A percentile compares a stretch with the other conserved stretches of the same genome.
phyloP scores from a whole-genome alignment of 2,888 invertebrate genomes.

The Phymatocera aterrima region DNA sequence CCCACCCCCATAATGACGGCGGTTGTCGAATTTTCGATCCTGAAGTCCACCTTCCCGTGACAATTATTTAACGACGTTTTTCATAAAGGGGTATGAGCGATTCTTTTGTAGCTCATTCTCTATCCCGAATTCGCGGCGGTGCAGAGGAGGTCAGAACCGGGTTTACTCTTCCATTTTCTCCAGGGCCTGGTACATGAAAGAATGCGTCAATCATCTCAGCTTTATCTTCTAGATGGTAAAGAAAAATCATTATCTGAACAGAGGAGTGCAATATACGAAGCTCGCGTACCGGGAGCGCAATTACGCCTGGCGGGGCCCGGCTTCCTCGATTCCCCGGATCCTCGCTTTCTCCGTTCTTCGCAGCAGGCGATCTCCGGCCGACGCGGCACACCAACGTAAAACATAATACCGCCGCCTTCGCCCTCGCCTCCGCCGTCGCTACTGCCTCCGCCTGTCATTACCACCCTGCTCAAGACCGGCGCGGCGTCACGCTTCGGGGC shows the following conservation, averaged over 20 bases:
- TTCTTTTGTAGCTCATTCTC: no score
- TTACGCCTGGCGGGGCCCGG: constrained; percentile 25
- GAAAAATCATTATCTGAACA: constrained; percentile 42
- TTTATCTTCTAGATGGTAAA: neutral
- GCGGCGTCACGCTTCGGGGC: constrained; percentile 22
- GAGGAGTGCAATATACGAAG: constrained; percentile 35
- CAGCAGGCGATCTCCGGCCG: constrained; percentile 23
- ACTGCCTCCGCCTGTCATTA: constrained; percentile 32
- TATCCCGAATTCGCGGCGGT: no score
- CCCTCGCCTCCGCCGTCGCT: constrained; percentile 8
- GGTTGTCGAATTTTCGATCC: no score
- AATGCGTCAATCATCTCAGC: constrained; percentile 23
- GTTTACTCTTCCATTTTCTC: neutral
- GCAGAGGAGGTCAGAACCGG: neutral
- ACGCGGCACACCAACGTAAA: constrained; percentile 39
- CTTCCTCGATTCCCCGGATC: constrained; percentile 17
- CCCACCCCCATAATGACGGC: no score
- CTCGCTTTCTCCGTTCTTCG: neutral
- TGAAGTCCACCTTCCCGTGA: no score
- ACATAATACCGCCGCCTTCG: constrained; percentile 20
- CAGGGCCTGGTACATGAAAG: neutral
- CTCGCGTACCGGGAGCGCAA: constrained; percentile 24
- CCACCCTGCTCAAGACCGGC: constrained; percentile 39
- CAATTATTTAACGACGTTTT: no score
- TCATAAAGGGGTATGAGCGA: no score